Evolutionary conservation across 2,113 vertebrate genomes (phyloP), one percentile per base, ranked within the genome.

Genomic region (Heterotis niloticus): DNA sequence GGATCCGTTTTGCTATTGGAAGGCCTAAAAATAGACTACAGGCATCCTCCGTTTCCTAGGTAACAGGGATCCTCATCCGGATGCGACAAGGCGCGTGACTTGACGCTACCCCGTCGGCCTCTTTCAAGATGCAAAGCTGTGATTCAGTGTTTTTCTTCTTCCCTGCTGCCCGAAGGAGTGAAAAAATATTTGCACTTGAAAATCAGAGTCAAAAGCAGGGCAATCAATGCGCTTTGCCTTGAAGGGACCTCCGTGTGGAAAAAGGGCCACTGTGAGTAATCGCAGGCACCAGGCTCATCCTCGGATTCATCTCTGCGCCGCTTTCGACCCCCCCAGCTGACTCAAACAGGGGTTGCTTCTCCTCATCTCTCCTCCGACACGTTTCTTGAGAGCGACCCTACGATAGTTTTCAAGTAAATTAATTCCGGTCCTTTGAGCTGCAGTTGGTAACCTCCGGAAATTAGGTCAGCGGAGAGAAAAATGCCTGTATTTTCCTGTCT

Each of bases 391-490:
- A 85, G 83, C 83, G 82, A 87, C 86, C 82, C 83, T 87, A 85
- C 80, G 82, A 78, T 85, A 87, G 84, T 83, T 71, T 86, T 44
- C 34, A 51, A 83, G 77, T 82, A 83, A 82, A 88, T 89, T 88
- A 87, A 81, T 79, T 17, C 64, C 80, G 71, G 34, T 82, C 23
- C 14, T 83, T 84, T 78, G 17, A 84, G 82, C 83, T 84, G 64
- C 77, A 64, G 52, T 81, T 82, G 71, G 79, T 70, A 79, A 80
- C 78, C 82, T 72, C 81, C 23, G 52, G 54, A 64, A 82, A 84
- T 17, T 82, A 86, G 83, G 83, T 82, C 83, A 70, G 7, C 1
- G 5, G 54, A 75, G 24, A 62, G 60, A 65, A 16, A 28, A 77
- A 18, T 26, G 64, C 68, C 26, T 4, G 54, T 57, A 44, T 79